Evolutionary conservation across 2,797 vertebrate species (phyloP).

Genomic region (Rhinichthys osculus): DNA sequence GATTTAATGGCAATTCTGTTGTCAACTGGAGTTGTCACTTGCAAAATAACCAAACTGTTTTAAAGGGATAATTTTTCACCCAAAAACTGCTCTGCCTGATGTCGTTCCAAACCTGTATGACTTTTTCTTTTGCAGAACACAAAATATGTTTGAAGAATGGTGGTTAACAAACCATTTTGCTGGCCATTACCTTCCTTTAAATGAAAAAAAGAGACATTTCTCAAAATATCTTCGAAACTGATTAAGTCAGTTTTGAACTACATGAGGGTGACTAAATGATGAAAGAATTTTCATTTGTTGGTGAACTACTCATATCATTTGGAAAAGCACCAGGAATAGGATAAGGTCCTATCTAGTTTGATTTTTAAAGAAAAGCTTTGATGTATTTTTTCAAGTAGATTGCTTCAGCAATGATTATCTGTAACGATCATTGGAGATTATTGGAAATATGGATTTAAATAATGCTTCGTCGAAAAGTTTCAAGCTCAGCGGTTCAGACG

Average conservation of each 20-base stretch:
- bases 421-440: not conserved
- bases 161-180: not conserved
- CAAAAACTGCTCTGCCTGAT: not conserved
- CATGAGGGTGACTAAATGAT: not conserved
- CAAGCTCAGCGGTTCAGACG: constrained; percentile 32
- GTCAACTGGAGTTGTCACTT: not conserved
- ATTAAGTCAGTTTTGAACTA: not conserved
- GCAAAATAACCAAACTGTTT: not conserved
- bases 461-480: not conserved
- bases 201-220: not conserved
- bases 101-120: not conserved
- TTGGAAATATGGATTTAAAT: not conserved
- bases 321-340: not conserved
- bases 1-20: not conserved
- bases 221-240: not conserved
- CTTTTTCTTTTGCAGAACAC: not conserved
- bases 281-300: not conserved
- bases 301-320: not conserved
- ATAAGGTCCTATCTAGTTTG: not conserved
- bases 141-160: not conserved
- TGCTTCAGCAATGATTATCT: constrained; percentile 2
- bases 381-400: not conserved
- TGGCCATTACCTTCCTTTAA: not conserved
- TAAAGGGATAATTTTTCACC: no score
- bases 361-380: not conserved